Percentiles rank a stretch among this genome's conserved stretches.
Conservation (phyloP, 2,888 invertebrate genomes). For the Heliconius cydno region DNA sequence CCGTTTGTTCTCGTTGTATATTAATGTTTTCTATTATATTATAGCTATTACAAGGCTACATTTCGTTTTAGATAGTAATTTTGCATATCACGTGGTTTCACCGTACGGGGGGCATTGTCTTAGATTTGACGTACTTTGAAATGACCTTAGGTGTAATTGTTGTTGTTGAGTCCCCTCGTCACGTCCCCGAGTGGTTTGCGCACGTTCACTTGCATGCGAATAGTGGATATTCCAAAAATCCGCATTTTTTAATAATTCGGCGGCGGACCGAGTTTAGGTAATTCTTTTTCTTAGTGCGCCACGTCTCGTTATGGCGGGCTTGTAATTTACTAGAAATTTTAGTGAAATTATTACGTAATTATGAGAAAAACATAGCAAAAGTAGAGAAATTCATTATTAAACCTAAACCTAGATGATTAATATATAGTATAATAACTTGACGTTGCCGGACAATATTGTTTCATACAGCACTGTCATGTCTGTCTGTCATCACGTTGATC, state of each 20-base stretch:
- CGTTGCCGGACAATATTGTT: constrained; percentile 80
- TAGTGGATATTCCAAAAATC: constrained; percentile 65
- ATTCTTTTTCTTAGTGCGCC: constrained; percentile 54
- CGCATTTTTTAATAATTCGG: constrained; percentile 68
- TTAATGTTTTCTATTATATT: constrained; percentile 63
- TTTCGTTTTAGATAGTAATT: constrained; percentile 70
- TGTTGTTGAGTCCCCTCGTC: constrained; percentile 66
- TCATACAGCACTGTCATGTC: constrained; percentile 71
- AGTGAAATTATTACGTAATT: constrained; percentile 72
- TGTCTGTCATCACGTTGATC: constrained; percentile 56
- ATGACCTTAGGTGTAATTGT: constrained; percentile 64
- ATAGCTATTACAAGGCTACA: constrained; percentile 53
- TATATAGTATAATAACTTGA: constrained; percentile 74
- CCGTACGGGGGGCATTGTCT: constrained; percentile 67
- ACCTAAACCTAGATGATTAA: constrained; percentile 76
- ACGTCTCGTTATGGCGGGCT: constrained; percentile 47
- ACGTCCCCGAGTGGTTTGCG: constrained; percentile 62
- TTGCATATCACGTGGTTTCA: constrained; percentile 71
- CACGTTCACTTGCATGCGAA: constrained; percentile 74
- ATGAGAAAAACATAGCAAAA: constrained; percentile 63
- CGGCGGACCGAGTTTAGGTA: constrained; percentile 67
- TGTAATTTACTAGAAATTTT: constrained; percentile 72
- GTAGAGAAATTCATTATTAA: constrained; percentile 78
- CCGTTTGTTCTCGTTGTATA: constrained; percentile 63
- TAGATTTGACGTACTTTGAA: constrained; percentile 67